Conservation (phyloP, 1,140 invertebrate genomes). For the Zophobas morio region DNA sequence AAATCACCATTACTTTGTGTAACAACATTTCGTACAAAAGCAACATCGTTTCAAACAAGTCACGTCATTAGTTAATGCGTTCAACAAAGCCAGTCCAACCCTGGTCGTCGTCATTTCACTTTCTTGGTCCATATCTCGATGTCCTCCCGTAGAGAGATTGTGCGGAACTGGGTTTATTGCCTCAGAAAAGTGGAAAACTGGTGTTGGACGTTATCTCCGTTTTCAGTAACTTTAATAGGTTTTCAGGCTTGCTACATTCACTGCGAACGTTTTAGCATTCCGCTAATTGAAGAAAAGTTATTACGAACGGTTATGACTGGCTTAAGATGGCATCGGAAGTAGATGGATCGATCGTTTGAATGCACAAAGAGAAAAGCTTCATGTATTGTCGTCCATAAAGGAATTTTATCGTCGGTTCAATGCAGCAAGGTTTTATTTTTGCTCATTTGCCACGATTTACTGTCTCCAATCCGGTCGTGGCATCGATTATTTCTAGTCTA, state of each 20-base stretch:
- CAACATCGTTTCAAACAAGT: too few relatives aligned
- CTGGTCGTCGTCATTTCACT: background rate
- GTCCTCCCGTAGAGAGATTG: conserved; percentile 1
- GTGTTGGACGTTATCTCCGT: conserved; percentile 26
- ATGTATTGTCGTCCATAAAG: background rate
- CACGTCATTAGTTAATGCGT: too few relatives aligned
- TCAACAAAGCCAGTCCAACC: background rate
- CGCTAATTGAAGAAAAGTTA: conserved; percentile 33
- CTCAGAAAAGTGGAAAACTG: conserved; percentile 12
- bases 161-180: conserved; percentile 11
- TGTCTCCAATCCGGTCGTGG: background rate
- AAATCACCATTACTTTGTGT: too few relatives aligned
- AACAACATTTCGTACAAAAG: too few relatives aligned
- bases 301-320: conserved; percentile 3
- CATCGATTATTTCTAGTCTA: conserved; percentile 32
- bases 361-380: conserved; percentile 1
- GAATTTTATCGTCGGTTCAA: background rate
- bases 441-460: conserved; percentile 10
- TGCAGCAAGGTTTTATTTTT: background rate
- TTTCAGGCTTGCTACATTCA: conserved; percentile 23
- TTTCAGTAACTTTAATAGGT: conserved; percentile 22
- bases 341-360: background rate
- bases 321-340: background rate
- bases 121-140: background rate
- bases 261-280: conserved; percentile 26